Evolutionary conservation across 2,113 vertebrate genomes (phyloP), one percentile per base, ranked within the genome.

Genomic region (Campylorhamphus procurvoides): DNA sequence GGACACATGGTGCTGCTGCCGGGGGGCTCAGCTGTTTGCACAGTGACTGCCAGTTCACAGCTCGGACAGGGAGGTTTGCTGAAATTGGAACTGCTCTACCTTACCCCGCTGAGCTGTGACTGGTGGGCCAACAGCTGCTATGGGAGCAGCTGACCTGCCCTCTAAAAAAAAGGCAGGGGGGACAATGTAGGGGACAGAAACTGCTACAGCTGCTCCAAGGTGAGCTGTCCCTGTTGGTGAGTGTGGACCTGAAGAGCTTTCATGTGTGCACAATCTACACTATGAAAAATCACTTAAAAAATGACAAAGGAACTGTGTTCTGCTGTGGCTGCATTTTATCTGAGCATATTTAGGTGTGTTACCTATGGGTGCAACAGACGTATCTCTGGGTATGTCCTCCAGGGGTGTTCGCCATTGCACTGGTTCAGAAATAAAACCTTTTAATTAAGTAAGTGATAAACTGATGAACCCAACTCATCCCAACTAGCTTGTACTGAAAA

Each of bases 61-160:
- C 58, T 47, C 5, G 0, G 62, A 24, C 18, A 60, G 37, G 50
- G 39, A 88, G 71, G 58, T 84, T 7, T 83, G 71, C 63, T 83
- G 90, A 88, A 75, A 87, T 11, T 25, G n/a, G 79, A 93, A 80
- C 79, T 39, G 82, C 63, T 66, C 60, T 53, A 86, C 95, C 90
- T 87, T 73, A 44, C 31, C 40, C 4, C 2, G 2, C 71, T 13
- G 82, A 62, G 71, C 71, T 23, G 78, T 22, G 82, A 12, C 67
- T 73, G 47, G n/a, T 37, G 58, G 17, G 12, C 44, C 83, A 69
- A 12, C 94, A 95, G 94, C 82, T 96, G 94, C 88, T 31, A 3
- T 1, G 1, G 18, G 69, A 92, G 79, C 92, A 93, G 90, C 94
- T 95, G 92, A 85, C 44, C 55, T 31, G 63, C 33, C 22, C 40